phyloP scores from a whole-genome alignment of 2,797 vertebrate genomes.

The Podargus strigoides region DNA sequence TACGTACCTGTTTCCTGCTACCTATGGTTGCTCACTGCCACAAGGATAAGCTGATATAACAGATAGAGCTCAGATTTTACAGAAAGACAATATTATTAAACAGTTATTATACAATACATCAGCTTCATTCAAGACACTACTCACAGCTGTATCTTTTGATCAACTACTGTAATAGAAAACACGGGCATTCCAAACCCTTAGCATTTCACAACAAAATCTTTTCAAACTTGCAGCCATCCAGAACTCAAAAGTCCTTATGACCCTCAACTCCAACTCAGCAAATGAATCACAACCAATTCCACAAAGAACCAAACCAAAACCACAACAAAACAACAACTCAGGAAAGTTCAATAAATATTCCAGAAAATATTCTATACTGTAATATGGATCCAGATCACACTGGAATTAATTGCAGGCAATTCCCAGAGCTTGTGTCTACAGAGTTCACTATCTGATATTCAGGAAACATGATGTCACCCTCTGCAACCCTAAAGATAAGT shows the following conservation, averaged over 20 bases:
- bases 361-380: rapidly evolving
- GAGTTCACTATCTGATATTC: not conserved
- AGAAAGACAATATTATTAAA: not conserved
- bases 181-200: not conserved
- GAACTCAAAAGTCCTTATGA: not conserved
- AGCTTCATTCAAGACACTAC: not conserved
- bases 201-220: not conserved
- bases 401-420: not conserved
- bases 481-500: not conserved
- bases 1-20: not conserved
- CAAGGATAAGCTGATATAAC: not conserved
- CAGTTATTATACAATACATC: not conserved
- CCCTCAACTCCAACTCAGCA: not conserved
- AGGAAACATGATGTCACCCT: not conserved
- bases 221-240: not conserved
- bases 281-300: not conserved
- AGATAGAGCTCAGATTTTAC: not conserved
- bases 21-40: not conserved
- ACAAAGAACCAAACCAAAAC: not conserved
- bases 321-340: not conserved
- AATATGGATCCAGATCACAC: not conserved
- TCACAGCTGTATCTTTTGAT: not conserved
- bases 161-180: not conserved
- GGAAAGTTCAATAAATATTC: not conserved
- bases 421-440: not conserved